Conservation (phyloP, 2,888 invertebrate genomes). For the Caenorhabditis panamensis region DNA sequence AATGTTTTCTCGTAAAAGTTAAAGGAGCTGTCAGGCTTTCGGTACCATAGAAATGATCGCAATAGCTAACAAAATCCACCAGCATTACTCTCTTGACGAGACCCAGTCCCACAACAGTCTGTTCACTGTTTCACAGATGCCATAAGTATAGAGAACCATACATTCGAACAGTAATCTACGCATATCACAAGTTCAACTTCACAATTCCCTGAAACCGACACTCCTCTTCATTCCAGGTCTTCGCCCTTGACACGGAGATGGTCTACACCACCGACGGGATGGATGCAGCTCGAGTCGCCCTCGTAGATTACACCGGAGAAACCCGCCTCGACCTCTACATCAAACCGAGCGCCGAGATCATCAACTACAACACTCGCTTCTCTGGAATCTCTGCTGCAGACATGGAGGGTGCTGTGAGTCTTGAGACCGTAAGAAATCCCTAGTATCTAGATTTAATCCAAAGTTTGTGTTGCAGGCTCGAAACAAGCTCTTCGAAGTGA, state of each 20-base stretch:
- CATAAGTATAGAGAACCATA: no score
- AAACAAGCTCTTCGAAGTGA: conserved; percentile 91
- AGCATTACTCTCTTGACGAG: no score
- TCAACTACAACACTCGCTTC: conserved; percentile 93
- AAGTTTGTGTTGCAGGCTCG: conserved; percentile 83
- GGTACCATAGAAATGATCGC: no score
- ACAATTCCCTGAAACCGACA: no score
- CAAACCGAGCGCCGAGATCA: conserved; percentile 87
- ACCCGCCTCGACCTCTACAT: conserved; percentile 92
- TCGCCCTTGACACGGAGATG: conserved; percentile 93
- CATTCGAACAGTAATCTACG: no score
- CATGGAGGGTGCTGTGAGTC: conserved; percentile 87
- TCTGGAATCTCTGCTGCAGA: conserved; percentile 94
- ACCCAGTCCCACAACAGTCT: no score
- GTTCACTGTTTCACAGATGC: no score
- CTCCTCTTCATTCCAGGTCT: conserved; percentile 83
- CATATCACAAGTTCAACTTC: no score
- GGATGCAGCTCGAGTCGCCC: conserved; percentile 72
- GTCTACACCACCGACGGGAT: conserved; percentile 74
- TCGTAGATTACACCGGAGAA: conserved; percentile 83
- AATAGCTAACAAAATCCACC: no score
- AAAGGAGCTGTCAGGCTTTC: no score
- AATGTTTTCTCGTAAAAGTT: no score
- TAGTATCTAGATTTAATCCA: no score
- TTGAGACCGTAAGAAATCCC: conserved; percentile 29